Percentiles rank a stretch among this genome's conserved stretches.
These are phyloP conservation scores for Leptatherina wallacei DNA, from an alignment of 2,797 vertebrate genomes.

Conservation along the genomic window DNA sequence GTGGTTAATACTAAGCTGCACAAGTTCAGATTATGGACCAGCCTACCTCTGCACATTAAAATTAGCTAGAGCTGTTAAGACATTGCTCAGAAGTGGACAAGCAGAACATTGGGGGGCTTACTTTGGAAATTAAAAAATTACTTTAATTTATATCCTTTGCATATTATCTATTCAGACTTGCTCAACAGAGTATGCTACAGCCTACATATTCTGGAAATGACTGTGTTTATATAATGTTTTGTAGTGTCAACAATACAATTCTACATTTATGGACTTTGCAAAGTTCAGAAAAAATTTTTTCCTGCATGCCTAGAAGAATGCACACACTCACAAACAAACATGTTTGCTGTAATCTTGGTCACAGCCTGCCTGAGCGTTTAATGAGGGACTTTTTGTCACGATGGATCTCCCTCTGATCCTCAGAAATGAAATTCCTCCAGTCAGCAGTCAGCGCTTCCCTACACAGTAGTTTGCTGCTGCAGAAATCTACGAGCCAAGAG, in stretches of 20 bases:
- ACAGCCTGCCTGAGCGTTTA: constrained; percentile 72
- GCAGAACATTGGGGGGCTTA: constrained; percentile 53
- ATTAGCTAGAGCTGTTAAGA: constrained; percentile 63
- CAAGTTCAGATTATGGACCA: constrained; percentile 71
- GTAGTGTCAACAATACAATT: background rate
- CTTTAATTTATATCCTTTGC: constrained; percentile 22
- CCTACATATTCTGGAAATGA: constrained; percentile 22
- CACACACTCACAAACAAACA: constrained; percentile 60
- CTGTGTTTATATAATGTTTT: constrained; percentile 8
- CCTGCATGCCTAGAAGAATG: constrained; percentile 31
- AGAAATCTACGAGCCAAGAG: constrained; percentile 69
- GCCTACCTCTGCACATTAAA: constrained; percentile 71
- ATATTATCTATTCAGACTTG: constrained; percentile 17
- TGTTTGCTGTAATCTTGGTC: constrained; percentile 70
- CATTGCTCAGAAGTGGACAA: constrained; percentile 69
- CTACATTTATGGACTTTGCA: constrained; percentile 19
- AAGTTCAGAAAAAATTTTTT: constrained; percentile 33
- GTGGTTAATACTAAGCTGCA: constrained; percentile 77
- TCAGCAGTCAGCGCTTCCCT: constrained; percentile 76
- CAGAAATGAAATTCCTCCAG: constrained; percentile 67
- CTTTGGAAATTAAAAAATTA: constrained; percentile 67
- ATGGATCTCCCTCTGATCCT: constrained; percentile 72
- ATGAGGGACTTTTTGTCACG: constrained; percentile 72
- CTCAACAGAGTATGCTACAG: constrained; percentile 6
- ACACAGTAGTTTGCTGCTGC: constrained; percentile 72